Percentiles rank a stretch among this genome's conserved stretches.
phyloP scores from a whole-genome alignment of 2,113 vertebrate genomes.

The Microtus richardsoni region DNA sequence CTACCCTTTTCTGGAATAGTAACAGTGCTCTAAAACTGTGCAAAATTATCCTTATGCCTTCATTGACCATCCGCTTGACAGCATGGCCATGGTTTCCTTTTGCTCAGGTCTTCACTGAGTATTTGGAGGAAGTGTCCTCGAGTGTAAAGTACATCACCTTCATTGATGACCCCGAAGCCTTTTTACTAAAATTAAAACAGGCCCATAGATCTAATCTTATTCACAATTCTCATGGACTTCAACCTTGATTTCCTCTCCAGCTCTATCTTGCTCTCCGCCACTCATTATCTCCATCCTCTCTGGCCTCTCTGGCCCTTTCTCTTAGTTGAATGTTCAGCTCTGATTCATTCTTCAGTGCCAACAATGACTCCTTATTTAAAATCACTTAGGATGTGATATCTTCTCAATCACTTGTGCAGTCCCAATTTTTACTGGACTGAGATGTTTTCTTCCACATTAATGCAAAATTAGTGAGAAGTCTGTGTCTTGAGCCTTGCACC shows the following conservation, averaged over 20 bases:
- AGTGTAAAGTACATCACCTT: neutral
- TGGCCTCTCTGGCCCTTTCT: neutral
- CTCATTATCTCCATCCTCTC: neutral
- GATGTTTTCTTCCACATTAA: neutral
- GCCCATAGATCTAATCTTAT: neutral
- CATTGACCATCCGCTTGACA: neutral
- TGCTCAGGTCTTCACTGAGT: neutral
- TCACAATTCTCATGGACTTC: neutral
- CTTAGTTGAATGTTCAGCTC: neutral
- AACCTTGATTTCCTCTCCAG: neutral
- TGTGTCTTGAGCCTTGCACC: neutral
- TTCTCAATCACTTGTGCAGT: neutral
- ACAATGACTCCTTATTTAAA: neutral
- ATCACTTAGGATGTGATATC: neutral
- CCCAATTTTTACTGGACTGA: neutral
- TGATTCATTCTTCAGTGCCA: slow-evolving; percentile 10
- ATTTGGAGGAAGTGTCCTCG: neutral
- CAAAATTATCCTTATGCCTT: neutral
- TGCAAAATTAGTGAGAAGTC: neutral
- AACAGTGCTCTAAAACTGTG: neutral
- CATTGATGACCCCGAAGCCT: neutral
- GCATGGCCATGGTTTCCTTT: neutral
- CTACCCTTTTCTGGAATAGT: neutral
- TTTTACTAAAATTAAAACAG: neutral
- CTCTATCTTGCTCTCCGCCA: neutral